Evolutionary conservation across 2,888 invertebrate species (phyloP), one percentile per base, ranked within the genome.

Genomic region (Coronaproctus castanopsis): DNA sequence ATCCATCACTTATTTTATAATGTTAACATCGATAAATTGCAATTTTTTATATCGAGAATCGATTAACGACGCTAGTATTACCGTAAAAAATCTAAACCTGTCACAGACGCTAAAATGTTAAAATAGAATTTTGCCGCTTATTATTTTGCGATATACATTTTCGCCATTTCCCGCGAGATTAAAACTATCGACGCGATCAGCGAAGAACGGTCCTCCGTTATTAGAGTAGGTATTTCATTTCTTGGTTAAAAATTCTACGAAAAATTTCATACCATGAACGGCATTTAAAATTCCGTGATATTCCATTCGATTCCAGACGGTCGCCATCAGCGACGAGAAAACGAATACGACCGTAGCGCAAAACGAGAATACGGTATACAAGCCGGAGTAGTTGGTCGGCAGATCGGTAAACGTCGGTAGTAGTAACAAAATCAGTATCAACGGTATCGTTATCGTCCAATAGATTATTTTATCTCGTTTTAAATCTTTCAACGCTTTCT

Each of bases 291-390:
- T 59, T 21, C 59, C 55, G n/a, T 54, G 23, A 24, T 21, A 24
- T 23, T 59, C 59, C 23, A 59, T 59, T 24, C 24, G 53, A 52
- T 59, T 59, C 59, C 59, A 59, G 2, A 55, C 24, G 2, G 23
- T 55, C 14, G 36, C 55, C 24, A 55, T 23, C 21, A 55, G 24
- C 2, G 23, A 55, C 3, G 23, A 51, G n/a, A 55, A 24, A 23
- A 50, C 49, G 21, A 55, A 21, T 21, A 55, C 21, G 20, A 52
- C 23, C 18, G 48, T 36, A 14, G 52, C 3, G n/a, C 52, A 24
- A 8, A 52, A 36, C 24, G 21, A 48, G 19, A 23, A 18, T 53
- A 48, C 3, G 20, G 21, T n/a, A 21, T 24, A n/a, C 8, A 21
- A 18, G 3, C 48, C 52, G 2, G 2, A 53, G 21, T 36, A 24